Base-by-base conservation (phyloP, 1,140 invertebrate genomes). In the Tachypleus tridentatus region DNA sequence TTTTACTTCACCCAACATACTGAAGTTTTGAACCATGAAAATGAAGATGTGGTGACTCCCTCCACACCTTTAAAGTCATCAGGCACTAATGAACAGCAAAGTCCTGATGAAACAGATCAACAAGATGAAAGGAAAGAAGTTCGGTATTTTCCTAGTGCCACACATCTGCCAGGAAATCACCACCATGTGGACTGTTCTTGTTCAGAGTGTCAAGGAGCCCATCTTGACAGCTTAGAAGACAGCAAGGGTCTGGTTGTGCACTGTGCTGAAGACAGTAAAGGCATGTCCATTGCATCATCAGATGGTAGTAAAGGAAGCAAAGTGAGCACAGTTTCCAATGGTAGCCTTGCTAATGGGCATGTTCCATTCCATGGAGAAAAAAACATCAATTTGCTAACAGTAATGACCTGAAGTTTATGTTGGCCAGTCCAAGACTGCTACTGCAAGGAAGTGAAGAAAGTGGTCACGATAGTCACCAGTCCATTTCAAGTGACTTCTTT, bases 301-400 rank as follows among this genome's bases (percentile, higher is more conserved):
- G 67, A 68, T 51, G 67, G 62, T 5, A 68, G 67, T 29, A 68
- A 68, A 61, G 64, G 67, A 8, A 77, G 75, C 65, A 77, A 76
- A 66, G 77, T 75, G 58, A 79, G 77, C 67, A 79, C 75, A 70
- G 72, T 76, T 65, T 79, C 78, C 69, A 78, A 77, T 63, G 76
- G 73, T 51, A 76, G 77, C 66, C 68, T 77, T 49, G 75, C 75
- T 49, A 79, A 79, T 70, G 77, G 78, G 52, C 76, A 76, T 69
- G 70, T 73, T 48, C 69, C 62, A 62, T 63, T 60, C 54, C 49
- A 53, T 47, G 50, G 61, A 4, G 64, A 64, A 54, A 61, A n/a
- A 64, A 63, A 68, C 67, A 59, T 65, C 64, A 4, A 62, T 56
- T 8, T 68, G 67, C 58, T 68, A 61, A 65, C 11, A n/a, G 1